Percentiles rank a stretch among this genome's conserved stretches.
Conservation (phyloP, 1,140 invertebrate genomes). For the Globodera rostochiensis region DNA sequence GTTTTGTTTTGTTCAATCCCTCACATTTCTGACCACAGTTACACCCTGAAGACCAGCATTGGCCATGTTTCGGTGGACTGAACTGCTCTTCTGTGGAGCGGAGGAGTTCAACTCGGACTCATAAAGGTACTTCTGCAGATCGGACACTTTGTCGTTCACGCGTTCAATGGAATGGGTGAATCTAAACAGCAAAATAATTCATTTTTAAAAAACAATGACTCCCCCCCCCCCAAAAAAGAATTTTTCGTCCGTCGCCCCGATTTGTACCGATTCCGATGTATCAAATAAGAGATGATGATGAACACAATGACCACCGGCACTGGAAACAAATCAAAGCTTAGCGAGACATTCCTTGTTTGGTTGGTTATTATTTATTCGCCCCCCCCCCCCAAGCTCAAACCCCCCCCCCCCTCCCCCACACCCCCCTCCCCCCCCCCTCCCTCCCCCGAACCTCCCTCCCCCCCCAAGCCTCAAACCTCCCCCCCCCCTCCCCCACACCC, state of each 20-base stretch:
- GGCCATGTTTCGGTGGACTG: conserved; percentile 26
- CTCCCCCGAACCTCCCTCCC: too few species aligned
- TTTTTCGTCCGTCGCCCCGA: not conserved
- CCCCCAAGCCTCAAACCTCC: too few species aligned
- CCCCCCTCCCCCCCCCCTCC: not conserved
- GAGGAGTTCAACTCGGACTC: conserved; percentile 38
- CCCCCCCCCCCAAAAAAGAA: not conserved
- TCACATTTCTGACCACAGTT: conserved; percentile 6
- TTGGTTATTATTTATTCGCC: conserved; percentile 1
- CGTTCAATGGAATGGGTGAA: conserved; percentile 54
- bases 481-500: too few species aligned
- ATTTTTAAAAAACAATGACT: conserved; percentile 22
- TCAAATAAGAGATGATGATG: conserved; percentile 60
- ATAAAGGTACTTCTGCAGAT: conserved; percentile 50
- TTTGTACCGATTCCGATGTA: conserved; percentile 55
- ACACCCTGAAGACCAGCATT: not conserved
- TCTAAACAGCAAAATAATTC: conserved; percentile 1
- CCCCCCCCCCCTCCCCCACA: not conserved
- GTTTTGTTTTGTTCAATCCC: not conserved
- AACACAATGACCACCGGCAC: conserved; percentile 63
- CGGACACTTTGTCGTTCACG: conserved; percentile 58
- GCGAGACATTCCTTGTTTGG: conserved; percentile 27
- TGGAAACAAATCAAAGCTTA: conserved; percentile 26
- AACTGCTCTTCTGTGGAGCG: conserved; percentile 15
- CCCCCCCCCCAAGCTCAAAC: not conserved